Percentiles rank a stretch among this genome's conserved stretches.
Evolutionary conservation across 2,888 invertebrate species (phyloP).

Genomic region (Cheiracanthium punctorium): DNA sequence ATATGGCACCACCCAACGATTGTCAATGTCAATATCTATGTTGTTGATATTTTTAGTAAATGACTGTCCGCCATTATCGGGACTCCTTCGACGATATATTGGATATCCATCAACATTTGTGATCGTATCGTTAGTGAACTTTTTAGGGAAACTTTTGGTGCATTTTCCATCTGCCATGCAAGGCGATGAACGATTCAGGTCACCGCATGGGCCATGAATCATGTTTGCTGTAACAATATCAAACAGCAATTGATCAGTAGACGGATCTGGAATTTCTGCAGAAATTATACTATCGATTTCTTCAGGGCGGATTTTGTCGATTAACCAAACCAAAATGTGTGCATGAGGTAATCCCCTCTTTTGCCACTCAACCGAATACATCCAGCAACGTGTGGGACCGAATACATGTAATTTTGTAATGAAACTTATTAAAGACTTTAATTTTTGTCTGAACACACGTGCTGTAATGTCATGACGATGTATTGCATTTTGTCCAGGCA

Average conservation of each 20-base stretch:
- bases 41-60: slow-evolving; percentile 10
- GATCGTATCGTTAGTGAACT: neutral
- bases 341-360: slow-evolving; percentile 74
- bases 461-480: slow-evolving; percentile 73
- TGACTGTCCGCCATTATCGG: slow-evolving; percentile 23
- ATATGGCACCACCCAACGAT: too few relatives aligned
- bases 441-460: slow-evolving; percentile 73
- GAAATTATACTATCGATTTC: slow-evolving; percentile 31
- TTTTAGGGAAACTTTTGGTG: neutral
- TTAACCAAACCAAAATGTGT: slow-evolving; percentile 69
- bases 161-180: slow-evolving; percentile 18
- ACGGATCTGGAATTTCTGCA: slow-evolving; percentile 52
- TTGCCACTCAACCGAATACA: slow-evolving; percentile 74
- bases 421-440: slow-evolving; percentile 19
- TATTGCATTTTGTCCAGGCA: slow-evolving; percentile 66
- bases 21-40: neutral
- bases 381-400: slow-evolving; percentile 71
- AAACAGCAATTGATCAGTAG: neutral
- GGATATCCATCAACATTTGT: neutral
- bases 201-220: slow-evolving; percentile 32
- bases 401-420: slow-evolving; percentile 67
- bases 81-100: slow-evolving; percentile 12
- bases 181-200: neutral
- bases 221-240: slow-evolving; percentile 27
- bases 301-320: slow-evolving; percentile 23